Conservation (phyloP, 1,140 invertebrate species). For the Drosophila sp. region DNA sequence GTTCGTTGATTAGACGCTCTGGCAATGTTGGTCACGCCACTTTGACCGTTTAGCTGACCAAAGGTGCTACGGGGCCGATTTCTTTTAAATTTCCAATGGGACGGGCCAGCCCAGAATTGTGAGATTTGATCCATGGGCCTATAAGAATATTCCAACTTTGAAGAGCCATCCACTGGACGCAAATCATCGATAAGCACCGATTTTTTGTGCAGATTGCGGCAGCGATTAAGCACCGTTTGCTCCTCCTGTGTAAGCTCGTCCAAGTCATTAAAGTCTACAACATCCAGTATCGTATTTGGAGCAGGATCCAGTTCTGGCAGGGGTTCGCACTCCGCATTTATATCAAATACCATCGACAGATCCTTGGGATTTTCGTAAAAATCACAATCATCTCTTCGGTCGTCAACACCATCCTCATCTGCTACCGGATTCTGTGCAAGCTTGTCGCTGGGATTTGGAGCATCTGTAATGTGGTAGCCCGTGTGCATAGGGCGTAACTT, state of each 20-base stretch:
- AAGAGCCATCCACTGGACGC: constrained; percentile 69
- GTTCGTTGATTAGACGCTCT: not conserved
- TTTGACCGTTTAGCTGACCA: constrained; percentile 29
- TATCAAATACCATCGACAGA: constrained; percentile 76
- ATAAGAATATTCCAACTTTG: constrained; percentile 80
- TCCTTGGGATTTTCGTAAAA: constrained; percentile 58
- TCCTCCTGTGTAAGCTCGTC: constrained; percentile 76
- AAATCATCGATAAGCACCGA: constrained; percentile 73
- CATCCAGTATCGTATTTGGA: constrained; percentile 42
- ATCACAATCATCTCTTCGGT: constrained; percentile 34
- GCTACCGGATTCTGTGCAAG: not conserved
- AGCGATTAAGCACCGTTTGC: constrained; percentile 62
- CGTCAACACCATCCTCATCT: constrained; percentile 33
- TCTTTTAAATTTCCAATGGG: constrained; percentile 81
- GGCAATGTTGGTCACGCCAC: not conserved
- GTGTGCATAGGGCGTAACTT: constrained; percentile 65
- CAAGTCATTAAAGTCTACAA: constrained; percentile 66
- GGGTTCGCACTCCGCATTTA: constrained; percentile 79
- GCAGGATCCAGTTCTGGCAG: constrained; percentile 56
- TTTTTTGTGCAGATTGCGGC: constrained; percentile 66
- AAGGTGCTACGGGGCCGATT: constrained; percentile 48
- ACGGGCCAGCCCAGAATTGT: constrained; percentile 82
- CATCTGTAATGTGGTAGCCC: constrained; percentile 76
- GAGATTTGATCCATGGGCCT: constrained; percentile 80
- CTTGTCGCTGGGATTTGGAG: constrained; percentile 59